These are phyloP conservation scores for Centrocercus urophasianus DNA, from an alignment of 2,113 vertebrate genomes.

Conservation along the genomic window DNA sequence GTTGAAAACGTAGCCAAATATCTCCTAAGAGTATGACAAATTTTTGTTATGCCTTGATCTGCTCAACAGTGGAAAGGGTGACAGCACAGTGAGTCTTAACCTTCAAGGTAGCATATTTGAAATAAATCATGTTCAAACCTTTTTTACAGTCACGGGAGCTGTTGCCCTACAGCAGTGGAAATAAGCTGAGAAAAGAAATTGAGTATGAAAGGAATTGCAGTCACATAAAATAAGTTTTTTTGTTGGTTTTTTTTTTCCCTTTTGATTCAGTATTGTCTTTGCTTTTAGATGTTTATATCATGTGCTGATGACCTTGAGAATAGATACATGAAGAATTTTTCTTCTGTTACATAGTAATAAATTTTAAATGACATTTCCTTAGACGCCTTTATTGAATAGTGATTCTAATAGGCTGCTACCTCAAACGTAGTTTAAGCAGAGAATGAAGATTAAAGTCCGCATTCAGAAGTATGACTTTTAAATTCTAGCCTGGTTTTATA, in stretches of 20 bases:
- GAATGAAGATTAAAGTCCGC: conserved; percentile 56
- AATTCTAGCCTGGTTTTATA: conserved; percentile 60
- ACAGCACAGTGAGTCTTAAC: conserved; percentile 52
- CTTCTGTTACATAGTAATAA: conserved; percentile 28
- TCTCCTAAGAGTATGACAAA: not conserved
- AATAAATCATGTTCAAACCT: conserved; percentile 55
- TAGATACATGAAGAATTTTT: not conserved
- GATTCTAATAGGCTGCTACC: not conserved
- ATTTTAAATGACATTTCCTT: conserved; percentile 20
- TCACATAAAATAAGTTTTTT: conserved; percentile 18
- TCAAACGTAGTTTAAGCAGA: conserved; percentile 36
- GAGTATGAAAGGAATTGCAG: conserved; percentile 34
- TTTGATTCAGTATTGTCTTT: conserved; percentile 53
- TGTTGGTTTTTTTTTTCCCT: not conserved
- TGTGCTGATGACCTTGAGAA: conserved; percentile 32
- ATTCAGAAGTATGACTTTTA: conserved; percentile 40
- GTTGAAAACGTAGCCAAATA: not conserved
- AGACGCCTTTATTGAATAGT: not conserved
- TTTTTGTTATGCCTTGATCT: conserved; percentile 36
- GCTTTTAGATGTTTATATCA: conserved; percentile 34
- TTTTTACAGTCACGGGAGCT: conserved; percentile 50
- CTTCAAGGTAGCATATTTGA: conserved; percentile 62
- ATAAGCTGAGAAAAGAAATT: conserved; percentile 52
- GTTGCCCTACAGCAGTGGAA: conserved; percentile 54
- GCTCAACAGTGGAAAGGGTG: not conserved